These are phyloP conservation scores for Rhopalosiphum padi DNA, from an alignment of 1,140 invertebrate genomes.

Conservation along the genomic window DNA sequence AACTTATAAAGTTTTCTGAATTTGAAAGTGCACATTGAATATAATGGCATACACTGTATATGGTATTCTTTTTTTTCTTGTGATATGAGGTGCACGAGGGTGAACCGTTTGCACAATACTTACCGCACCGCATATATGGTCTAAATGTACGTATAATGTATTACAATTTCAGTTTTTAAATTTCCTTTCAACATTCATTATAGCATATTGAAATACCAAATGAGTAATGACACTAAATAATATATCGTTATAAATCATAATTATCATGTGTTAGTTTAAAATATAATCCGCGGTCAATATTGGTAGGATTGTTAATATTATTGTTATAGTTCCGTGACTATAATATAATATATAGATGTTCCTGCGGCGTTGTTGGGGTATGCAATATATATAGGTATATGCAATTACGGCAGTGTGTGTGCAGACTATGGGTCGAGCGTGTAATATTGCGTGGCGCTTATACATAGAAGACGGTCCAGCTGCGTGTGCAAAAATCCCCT, in stretches of 20 bases:
- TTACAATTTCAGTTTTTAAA: too few species aligned
- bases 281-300: background rate
- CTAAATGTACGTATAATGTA: too few species aligned
- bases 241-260: background rate
- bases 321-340: background rate
- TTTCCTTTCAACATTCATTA: too few species aligned
- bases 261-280: background rate
- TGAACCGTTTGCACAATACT: too few species aligned
- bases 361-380: too few species aligned
- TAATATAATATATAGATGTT: background rate
- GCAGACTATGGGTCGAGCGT: background rate
- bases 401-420: background rate
- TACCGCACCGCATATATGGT: too few species aligned
- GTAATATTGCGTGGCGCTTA: background rate
- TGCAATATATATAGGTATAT: background rate
- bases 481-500: constrained; percentile 17
- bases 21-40: too few species aligned
- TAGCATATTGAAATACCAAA: too few species aligned
- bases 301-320: background rate
- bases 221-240: background rate
- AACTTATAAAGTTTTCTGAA: too few species aligned
- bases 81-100: too few species aligned
- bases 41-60: too few species aligned
- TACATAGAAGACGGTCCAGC: background rate
- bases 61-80: too few species aligned